phyloP scores from a whole-genome alignment of 2,113 vertebrate genomes.

The Nycticebus coucang region DNA sequence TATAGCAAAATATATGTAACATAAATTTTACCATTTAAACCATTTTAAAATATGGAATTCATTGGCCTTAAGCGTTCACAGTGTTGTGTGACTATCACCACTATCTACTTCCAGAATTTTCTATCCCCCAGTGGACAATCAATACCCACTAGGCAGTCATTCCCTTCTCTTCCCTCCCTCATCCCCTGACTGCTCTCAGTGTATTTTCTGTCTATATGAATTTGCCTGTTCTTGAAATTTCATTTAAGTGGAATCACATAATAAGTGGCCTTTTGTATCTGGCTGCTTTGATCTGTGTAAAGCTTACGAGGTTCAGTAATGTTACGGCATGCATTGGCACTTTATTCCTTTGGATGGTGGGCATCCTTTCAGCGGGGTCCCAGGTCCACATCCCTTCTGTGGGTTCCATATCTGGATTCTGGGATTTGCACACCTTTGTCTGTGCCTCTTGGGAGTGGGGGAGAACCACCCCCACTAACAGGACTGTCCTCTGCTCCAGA shows the following conservation, averaged over 20 bases:
- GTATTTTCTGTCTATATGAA: neutral
- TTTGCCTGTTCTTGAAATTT: neutral
- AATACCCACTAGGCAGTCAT: neutral
- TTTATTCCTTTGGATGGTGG: neutral
- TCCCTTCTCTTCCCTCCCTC: too few species aligned
- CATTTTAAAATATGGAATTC: neutral
- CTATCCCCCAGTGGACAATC: neutral
- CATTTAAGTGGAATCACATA: too few species aligned
- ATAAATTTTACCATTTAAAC: neutral
- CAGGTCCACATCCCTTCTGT: neutral
- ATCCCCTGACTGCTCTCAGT: rapidly evolving
- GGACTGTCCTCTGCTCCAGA: neutral
- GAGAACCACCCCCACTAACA: rapidly evolving
- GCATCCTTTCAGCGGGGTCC: neutral
- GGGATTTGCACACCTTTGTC: neutral
- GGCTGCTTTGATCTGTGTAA: neutral
- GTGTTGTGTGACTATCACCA: neutral
- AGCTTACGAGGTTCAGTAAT: neutral
- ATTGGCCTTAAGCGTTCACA: neutral
- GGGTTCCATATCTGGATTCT: neutral
- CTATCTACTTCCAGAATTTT: neutral
- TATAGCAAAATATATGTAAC: neutral
- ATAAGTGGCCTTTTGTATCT: neutral
- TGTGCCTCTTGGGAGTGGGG: neutral
- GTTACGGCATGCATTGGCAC: neutral